These are phyloP conservation scores for Apis florea DNA, from an alignment of 1,140 invertebrate genomes.

Conservation along the genomic window DNA sequence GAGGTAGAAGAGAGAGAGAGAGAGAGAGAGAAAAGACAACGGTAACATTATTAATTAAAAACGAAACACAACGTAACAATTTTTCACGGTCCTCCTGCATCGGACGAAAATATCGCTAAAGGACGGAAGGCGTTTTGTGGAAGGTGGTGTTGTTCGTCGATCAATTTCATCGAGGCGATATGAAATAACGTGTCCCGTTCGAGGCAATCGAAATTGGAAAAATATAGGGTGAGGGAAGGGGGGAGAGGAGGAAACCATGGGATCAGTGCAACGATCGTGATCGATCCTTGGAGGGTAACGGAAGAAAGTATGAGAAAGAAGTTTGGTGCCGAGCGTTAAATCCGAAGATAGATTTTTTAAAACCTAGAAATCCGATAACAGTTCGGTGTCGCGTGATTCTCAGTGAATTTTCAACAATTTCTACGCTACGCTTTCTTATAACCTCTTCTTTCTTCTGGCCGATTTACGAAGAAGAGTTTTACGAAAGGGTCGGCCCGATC, in stretches of 20 bases:
- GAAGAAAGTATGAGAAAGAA: conserved; percentile 11
- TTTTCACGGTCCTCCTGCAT: conserved; percentile 1
- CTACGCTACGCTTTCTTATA: not conserved
- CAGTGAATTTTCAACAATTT: conserved; percentile 45
- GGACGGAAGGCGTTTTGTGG: not conserved
- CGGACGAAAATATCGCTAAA: not conserved
- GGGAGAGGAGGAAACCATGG: too few relatives aligned
- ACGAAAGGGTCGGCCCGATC: not conserved
- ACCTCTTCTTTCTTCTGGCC: not conserved
- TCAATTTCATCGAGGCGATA: not conserved
- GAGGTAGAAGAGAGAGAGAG: too few relatives aligned
- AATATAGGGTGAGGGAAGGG: not conserved
- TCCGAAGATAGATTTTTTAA: conserved; percentile 2
- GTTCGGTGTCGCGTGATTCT: conserved; percentile 38
- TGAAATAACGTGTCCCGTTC: not conserved
- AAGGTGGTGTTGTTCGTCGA: not conserved
- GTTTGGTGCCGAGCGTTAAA: conserved; percentile 1
- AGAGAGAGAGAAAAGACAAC: not conserved
- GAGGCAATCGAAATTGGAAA: not conserved
- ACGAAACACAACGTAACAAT: conserved; percentile 10
- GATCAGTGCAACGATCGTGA: not conserved
- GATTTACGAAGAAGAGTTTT: conserved; percentile 19
- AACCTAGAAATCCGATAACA: not conserved
- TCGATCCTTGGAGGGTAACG: not conserved
- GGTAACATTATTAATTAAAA: conserved; percentile 38